These are phyloP conservation scores for Euzophera pinguis DNA, from an alignment of 2,888 invertebrate species.

Conservation along the genomic window DNA sequence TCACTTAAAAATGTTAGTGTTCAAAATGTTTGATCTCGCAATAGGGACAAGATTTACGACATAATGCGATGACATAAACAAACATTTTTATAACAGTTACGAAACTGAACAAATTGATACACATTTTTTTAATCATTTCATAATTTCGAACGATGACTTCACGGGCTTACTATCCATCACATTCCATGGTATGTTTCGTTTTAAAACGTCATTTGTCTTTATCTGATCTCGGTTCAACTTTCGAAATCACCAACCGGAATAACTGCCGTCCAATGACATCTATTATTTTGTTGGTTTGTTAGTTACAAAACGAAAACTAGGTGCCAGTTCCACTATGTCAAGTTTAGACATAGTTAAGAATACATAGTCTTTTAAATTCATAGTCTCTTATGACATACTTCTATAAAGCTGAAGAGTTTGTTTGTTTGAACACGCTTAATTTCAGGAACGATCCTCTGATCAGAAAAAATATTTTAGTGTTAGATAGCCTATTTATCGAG, in stretches of 20 bases:
- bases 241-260: conserved; percentile 59
- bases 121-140: conserved; percentile 16
- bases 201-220: conserved; percentile 44
- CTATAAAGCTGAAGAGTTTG: too few species aligned
- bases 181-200: conserved; percentile 23
- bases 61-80: neutral
- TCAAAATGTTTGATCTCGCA: conserved; percentile 1
- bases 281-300: conserved; percentile 25
- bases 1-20: neutral
- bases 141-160: conserved; percentile 19
- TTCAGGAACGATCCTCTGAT: too few species aligned
- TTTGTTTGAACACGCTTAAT: too few species aligned
- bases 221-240: conserved; percentile 39
- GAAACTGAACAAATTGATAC: conserved; percentile 25
- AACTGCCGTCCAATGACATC: conserved; percentile 37
- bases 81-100: neutral
- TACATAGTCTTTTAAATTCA: too few species aligned
- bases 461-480: too few species aligned
- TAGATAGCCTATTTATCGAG: too few species aligned
- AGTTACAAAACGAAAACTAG: conserved; percentile 12
- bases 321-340: conserved; percentile 1
- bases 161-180: conserved; percentile 20
- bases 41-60: conserved; percentile 8
- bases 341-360: neutral
- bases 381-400: too few species aligned